phyloP scores from a whole-genome alignment of 2,797 vertebrate genomes.

The Oryzias dopingdopingensis region DNA sequence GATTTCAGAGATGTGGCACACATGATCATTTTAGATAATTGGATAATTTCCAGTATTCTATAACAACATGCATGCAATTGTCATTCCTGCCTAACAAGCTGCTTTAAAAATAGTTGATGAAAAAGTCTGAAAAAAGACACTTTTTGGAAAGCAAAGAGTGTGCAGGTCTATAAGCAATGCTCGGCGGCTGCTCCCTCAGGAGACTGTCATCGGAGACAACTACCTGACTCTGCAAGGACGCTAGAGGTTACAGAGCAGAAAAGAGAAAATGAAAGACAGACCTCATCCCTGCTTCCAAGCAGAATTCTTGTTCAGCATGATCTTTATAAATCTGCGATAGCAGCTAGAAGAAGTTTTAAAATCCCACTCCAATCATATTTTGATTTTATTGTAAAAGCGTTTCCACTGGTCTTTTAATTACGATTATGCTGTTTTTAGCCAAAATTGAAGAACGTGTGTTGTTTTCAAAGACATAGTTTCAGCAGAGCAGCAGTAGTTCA shows the following conservation, averaged over 20 bases:
- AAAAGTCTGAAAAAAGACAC: conserved; percentile 3
- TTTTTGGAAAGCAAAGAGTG: conserved; percentile 18
- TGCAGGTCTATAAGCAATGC: conserved; percentile 51
- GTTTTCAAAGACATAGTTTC: no score
- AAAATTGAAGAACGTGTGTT: no score
- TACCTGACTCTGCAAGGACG: conserved; percentile 75
- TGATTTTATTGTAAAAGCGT: no score
- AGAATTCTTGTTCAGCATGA: background rate
- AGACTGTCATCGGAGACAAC: conserved; percentile 65
- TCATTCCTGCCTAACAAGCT: conserved; percentile 3
- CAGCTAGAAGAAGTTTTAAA: background rate
- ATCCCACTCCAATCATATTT: background rate
- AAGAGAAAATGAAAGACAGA: conserved; percentile 26
- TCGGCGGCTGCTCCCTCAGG: conserved; percentile 41
- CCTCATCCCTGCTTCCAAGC: conserved; percentile 1
- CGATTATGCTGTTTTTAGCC: no score
- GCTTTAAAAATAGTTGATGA: conserved; percentile 4
- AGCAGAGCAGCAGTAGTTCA: no score
- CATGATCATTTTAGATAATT: background rate
- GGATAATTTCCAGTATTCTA: conserved; percentile 1
- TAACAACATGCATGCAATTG: background rate
- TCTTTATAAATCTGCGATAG: background rate
- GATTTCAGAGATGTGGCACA: background rate
- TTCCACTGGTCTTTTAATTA: no score
- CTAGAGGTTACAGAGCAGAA: conserved; percentile 27